A percentile compares a stretch with the other conserved stretches of the same genome.
These are phyloP conservation scores for Empidonax alnorum DNA, from an alignment of 2,113 vertebrate species.

Conservation along the genomic window DNA sequence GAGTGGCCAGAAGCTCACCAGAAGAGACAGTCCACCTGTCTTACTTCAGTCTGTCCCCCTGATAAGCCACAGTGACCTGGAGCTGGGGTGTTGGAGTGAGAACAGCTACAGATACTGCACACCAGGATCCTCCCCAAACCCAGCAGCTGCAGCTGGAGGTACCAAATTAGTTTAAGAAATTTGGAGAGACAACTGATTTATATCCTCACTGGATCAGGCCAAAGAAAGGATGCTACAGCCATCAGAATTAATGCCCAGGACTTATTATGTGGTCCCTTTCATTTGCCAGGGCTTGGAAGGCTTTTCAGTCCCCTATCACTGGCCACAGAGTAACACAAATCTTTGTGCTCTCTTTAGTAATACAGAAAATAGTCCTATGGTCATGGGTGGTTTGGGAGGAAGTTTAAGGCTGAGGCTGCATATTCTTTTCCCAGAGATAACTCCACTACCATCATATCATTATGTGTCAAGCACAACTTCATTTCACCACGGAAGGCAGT, in stretches of 20 bases:
- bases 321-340: not conserved
- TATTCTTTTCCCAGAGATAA: not conserved
- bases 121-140: not conserved
- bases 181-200: not conserved
- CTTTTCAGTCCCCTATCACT: not conserved
- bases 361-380: not conserved
- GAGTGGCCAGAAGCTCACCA: not conserved
- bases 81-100: not conserved
- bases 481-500: accelerated
- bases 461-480: not conserved
- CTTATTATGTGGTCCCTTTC: not conserved
- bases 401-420: not conserved
- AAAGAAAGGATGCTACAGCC: not conserved
- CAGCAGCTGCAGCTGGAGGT: not conserved
- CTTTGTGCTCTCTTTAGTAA: not conserved
- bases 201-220: not conserved
- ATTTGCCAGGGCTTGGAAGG: not conserved
- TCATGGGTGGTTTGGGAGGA: not conserved
- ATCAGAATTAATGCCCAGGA: not conserved
- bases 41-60: not conserved
- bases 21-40: not conserved
- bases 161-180: not conserved
- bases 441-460: not conserved
- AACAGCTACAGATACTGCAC: not conserved
- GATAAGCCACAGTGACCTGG: not conserved